Conservation (phyloP, 2,888 invertebrate species). For the Cephonodes hylas region DNA sequence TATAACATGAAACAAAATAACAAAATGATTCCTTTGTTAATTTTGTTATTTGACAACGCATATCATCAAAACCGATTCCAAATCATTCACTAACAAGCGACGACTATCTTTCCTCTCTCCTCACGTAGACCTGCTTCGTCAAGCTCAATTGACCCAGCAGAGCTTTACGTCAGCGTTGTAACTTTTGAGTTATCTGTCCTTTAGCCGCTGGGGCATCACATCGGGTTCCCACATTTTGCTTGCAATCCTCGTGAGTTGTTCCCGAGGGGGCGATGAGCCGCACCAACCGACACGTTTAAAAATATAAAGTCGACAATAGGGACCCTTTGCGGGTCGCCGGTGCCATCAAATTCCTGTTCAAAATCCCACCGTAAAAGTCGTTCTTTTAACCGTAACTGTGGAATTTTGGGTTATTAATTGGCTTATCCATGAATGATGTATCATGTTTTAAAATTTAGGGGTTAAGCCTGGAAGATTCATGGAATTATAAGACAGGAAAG, state of each 20-base stretch:
- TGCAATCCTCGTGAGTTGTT: not conserved
- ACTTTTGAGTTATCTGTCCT: not conserved
- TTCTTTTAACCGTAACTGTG: not conserved
- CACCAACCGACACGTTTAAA: not conserved
- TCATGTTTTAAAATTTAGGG: not conserved
- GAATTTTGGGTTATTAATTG: not conserved
- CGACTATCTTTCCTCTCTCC: too few relatives aligned
- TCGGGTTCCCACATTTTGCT: not conserved
- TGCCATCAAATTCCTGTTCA: not conserved
- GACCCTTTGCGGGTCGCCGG: not conserved
- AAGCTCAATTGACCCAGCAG: too few relatives aligned
- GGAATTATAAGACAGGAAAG: too few relatives aligned
- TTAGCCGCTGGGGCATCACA: not conserved
- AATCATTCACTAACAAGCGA: too few relatives aligned
- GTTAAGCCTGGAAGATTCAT: not conserved
- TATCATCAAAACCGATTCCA: too few relatives aligned
- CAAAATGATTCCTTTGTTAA: too few relatives aligned
- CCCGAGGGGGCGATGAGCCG: not conserved
- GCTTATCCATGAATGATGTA: not conserved
- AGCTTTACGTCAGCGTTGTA: not conserved
- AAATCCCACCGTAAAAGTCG: not conserved
- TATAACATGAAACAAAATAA: too few relatives aligned
- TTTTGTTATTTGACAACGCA: too few relatives aligned
- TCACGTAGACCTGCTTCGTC: too few relatives aligned
- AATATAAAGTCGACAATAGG: not conserved